phyloP scores from a whole-genome alignment of 1,140 invertebrate genomes.

The Cotesia typhae region DNA sequence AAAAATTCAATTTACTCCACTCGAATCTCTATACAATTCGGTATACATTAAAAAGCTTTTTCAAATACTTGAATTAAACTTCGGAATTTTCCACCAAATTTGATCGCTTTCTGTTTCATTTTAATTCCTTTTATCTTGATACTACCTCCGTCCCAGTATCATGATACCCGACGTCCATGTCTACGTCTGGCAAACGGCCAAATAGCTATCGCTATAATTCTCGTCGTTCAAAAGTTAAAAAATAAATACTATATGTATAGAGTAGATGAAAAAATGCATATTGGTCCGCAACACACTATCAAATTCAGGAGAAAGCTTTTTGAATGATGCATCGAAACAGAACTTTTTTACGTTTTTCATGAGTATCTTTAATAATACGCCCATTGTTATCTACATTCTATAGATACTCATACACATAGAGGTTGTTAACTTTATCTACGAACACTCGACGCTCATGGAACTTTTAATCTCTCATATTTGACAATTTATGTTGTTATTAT shows the following conservation, averaged over 20 bases:
- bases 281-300: slow-evolving; percentile 18
- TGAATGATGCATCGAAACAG: slow-evolving; percentile 20
- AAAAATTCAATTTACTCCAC: slow-evolving; percentile 5
- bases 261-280: slow-evolving; percentile 1
- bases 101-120: slow-evolving; percentile 22
- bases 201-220: slow-evolving; percentile 30
- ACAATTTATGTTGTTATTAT: too few species aligned
- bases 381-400: slow-evolving; percentile 5
- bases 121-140: slow-evolving; percentile 1
- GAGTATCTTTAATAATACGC: slow-evolving; percentile 7
- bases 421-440: too few species aligned
- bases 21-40: too few species aligned
- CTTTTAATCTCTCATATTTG: too few species aligned
- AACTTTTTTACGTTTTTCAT: slow-evolving; percentile 18
- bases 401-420: too few species aligned
- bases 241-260: too few species aligned
- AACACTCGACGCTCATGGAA: too few species aligned
- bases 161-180: too few species aligned
- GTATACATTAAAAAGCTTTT: too few species aligned
- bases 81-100: slow-evolving; percentile 31
- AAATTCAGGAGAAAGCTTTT: slow-evolving; percentile 16
- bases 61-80: neutral
- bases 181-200: slow-evolving; percentile 25
- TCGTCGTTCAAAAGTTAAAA: slow-evolving; percentile 12
- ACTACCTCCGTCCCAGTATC: neutral